Conservation (phyloP, 2,113 vertebrate genomes). For the Paradoxurus hermaphroditus region DNA sequence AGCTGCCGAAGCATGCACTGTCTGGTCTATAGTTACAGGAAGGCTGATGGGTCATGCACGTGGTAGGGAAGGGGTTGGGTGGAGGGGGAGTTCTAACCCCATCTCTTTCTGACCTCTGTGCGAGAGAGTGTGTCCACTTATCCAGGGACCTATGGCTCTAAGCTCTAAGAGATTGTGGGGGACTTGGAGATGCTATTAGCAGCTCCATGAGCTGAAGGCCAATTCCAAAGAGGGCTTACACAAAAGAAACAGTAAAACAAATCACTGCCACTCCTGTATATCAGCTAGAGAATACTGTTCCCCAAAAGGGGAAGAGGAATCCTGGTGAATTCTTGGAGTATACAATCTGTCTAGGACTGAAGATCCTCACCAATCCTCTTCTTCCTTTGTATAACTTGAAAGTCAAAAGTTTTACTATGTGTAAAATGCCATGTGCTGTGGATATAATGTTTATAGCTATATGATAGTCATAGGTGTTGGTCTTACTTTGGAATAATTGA, state of each 20-base stretch:
- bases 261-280: neutral
- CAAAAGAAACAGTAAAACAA: neutral
- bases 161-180: neutral
- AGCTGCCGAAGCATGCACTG: fast-evolving
- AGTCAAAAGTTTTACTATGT: neutral
- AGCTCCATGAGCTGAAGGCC: neutral
- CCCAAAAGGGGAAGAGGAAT: neutral
- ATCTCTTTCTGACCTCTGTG: neutral
- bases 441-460: neutral
- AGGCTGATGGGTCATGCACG: neutral
- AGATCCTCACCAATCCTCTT: neutral
- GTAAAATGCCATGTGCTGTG: neutral
- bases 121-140: too few species aligned
- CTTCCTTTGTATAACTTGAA: neutral
- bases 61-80: neutral
- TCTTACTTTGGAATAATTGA: neutral
- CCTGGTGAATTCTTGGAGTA: neutral
- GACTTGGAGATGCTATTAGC: neutral
- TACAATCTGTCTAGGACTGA: neutral
- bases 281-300: neutral
- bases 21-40: neutral
- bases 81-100: neutral
- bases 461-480: neutral
- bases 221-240: neutral
- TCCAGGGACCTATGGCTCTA: neutral